Evolutionary conservation across 1,140 invertebrate genomes (phyloP), one percentile per base, ranked within the genome.

Genomic region (Drosophila parabipectinata): DNA sequence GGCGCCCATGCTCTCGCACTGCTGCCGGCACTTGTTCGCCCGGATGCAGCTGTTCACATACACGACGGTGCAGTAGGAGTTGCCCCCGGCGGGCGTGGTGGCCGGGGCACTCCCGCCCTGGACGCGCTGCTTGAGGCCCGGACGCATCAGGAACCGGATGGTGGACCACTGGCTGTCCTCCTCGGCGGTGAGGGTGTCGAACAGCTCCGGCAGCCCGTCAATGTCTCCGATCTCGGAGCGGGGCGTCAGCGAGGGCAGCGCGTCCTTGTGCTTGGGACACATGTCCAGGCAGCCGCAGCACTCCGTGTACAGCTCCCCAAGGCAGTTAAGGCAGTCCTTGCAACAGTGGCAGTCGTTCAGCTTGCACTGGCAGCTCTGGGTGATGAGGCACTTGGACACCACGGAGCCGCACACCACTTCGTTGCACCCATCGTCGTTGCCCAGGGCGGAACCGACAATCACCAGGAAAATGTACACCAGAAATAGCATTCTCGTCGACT

Each of bases 311-410:
- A 98, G 93, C 78, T 97, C 95, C 71, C 96, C 96, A 26, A 99
- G 93, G 88, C 98, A 99, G 72, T 95, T 95, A 73, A 96, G 96
- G 85, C 98, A 99, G 74, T 98, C 97, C 84, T 96, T 96, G 92
- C 97, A 98, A 83, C 98, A 99, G 2, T 96, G 96, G 83, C 97
- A 98, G 89, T 97, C 96, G 71, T 95, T 95, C 73, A 98, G 92
- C 88, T 98, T 97, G 92, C 98, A 99, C 92, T 98, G 98, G 92
- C 98, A 99, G 18, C 97, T 97, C 90, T 98, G 97, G 3, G 97
- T 98, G 37, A 99, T 93, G 94, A 98, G 96, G 90, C 98, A 99
- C 93, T 98, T 99, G 90, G 97, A 98, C 3, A 99, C 98, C 21
- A 98, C 96, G 88, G 97, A 98, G 9, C 90, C 90, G 48, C 90